These are phyloP conservation scores for Nothobranchius furzeri DNA, from an alignment of 2,113 vertebrate species.

Conservation along the genomic window DNA sequence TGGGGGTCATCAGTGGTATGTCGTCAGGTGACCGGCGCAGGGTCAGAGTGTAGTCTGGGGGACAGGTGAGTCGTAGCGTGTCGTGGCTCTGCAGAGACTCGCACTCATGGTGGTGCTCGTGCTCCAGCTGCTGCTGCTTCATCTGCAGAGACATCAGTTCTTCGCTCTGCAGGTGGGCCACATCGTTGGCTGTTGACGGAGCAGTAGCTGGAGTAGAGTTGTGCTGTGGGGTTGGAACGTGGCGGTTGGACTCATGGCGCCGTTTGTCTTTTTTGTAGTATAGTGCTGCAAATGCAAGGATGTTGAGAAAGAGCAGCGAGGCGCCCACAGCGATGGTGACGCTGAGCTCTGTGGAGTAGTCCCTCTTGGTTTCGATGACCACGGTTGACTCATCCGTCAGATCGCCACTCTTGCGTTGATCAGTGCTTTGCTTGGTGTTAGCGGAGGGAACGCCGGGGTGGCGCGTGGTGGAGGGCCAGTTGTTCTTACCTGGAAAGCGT, in stretches of 20 bases:
- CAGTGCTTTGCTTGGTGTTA: slow-evolving; percentile 88
- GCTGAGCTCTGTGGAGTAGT: slow-evolving; percentile 93
- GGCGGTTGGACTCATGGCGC: slow-evolving; percentile 89
- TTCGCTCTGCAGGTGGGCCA: slow-evolving; percentile 89
- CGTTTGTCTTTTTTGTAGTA: slow-evolving; percentile 98
- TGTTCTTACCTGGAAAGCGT: slow-evolving; percentile 87
- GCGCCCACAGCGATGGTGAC: slow-evolving; percentile 97
- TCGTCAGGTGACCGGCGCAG: slow-evolving; percentile 72
- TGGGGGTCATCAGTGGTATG: slow-evolving; percentile 82
- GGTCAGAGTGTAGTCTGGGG: slow-evolving; percentile 73
- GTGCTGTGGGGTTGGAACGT: slow-evolving; percentile 85
- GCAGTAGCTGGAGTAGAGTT: slow-evolving; percentile 56
- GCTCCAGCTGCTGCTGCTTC: slow-evolving; percentile 86
- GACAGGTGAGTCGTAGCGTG: slow-evolving; percentile 86
- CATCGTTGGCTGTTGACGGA: slow-evolving; percentile 78
- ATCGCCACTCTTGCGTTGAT: slow-evolving; percentile 82
- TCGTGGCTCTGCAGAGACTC: slow-evolving; percentile 86
- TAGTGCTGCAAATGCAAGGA: slow-evolving; percentile 92
- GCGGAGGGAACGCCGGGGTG: slow-evolving; percentile 88
- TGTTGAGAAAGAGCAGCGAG: slow-evolving; percentile 93
- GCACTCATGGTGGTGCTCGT: slow-evolving; percentile 89
- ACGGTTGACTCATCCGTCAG: slow-evolving; percentile 85
- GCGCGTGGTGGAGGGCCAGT: slow-evolving; percentile 91
- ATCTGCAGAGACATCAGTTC: slow-evolving; percentile 94
- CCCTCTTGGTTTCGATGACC: slow-evolving; percentile 91